phyloP scores from a whole-genome alignment of 2,113 vertebrate genomes.

The Actinemys pallida region DNA sequence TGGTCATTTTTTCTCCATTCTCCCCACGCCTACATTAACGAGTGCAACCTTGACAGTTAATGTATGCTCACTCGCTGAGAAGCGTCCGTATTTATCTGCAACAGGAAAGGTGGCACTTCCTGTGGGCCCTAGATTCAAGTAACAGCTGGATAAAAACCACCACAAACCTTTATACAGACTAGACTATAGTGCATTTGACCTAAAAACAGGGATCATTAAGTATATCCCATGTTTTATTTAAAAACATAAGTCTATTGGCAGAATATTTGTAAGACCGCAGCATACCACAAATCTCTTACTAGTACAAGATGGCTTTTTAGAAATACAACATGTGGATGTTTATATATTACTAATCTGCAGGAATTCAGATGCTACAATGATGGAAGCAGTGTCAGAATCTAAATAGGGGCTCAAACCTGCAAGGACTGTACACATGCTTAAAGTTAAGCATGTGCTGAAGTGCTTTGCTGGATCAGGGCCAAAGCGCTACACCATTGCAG shows the following conservation, averaged over 20 bases:
- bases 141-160: slow-evolving; percentile 37
- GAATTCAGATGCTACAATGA: not conserved
- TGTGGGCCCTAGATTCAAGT: slow-evolving; percentile 19
- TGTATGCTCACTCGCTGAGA: slow-evolving; percentile 34
- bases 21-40: slow-evolving; percentile 9
- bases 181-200: not conserved
- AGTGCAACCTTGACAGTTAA: slow-evolving; percentile 34
- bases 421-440: not conserved
- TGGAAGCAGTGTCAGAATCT: not conserved
- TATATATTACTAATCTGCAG: not conserved
- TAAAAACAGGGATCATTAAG: not conserved
- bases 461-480: not conserved
- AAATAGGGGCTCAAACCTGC: not conserved
- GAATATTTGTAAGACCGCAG: not conserved
- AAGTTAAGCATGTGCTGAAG: not conserved
- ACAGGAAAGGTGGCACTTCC: slow-evolving; percentile 73
- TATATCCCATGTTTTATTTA: not conserved
- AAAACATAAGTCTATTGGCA: not conserved
- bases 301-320: not conserved
- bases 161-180: not conserved
- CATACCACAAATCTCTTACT: not conserved
- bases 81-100: slow-evolving; percentile 51
- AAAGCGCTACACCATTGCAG: not conserved
- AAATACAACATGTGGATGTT: not conserved
- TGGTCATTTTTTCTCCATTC: not conserved